Evolutionary conservation across 2,888 invertebrate species (phyloP), one percentile per base, ranked within the genome.

Genomic region (Augiades crinisus): DNA sequence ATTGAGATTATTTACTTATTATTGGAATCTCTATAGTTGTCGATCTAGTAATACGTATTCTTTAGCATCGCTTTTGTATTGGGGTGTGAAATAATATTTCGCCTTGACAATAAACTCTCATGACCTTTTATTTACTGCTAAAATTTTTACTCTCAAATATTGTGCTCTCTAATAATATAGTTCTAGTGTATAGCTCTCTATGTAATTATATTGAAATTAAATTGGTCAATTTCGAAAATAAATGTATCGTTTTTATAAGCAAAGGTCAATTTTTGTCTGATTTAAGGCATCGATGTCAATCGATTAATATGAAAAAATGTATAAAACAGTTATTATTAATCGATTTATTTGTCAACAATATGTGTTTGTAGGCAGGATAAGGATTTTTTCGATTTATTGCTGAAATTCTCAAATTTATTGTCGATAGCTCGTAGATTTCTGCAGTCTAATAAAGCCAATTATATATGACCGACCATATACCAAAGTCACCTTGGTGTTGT

Each of bases 1-100:
- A 75, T 84, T 86, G 88, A 89, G 88, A 89, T 89, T 89, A 88
- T 81, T 83, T 86, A 82, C 84, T 77, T 71, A 64, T 71, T 70
- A 78, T 78, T 74, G 75, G 75, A 69, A 75, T 74, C 67, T 70
- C 68, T 70, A 60, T 65, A 69, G 69, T 65, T 68, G 61, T 68
- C 64, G 63, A 53, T 65, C 59, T 55, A 54, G 45, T 72, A 64
- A 65, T 65, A 64, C 63, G 59, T 70, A 67, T 62, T 63, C 62
- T 67, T 65, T 70, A 69, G 64, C 64, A 52, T 61, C 47, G 56
- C 56, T 57, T 54, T 64, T 53, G 52, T 58, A 64, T 58, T 67
- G 62, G 57, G 62, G 58, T 66, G 68, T 61, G 45, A 59, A 62
- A 64, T 67, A 62, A 64, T 68, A 66, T 67, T 76, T 68, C 70